Conservation (phyloP, 2,113 vertebrate species). For the Dasyornis broadbenti region DNA sequence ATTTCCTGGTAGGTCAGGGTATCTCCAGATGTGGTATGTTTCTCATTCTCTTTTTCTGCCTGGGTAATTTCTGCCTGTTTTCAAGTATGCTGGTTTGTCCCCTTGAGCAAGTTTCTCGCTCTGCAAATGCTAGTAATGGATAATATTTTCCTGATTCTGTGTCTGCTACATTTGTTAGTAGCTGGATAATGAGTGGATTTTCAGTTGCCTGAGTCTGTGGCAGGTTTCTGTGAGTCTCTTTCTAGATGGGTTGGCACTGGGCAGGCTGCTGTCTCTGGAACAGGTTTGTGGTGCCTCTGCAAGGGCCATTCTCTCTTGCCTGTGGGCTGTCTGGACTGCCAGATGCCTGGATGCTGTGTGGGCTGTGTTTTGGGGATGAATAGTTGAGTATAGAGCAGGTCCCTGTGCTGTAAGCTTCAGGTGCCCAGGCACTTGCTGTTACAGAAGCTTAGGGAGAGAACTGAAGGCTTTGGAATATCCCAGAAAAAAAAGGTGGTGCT, state of each 20-base stretch:
- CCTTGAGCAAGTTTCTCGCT: not conserved
- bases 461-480: not conserved
- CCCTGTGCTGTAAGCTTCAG: not conserved
- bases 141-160: not conserved
- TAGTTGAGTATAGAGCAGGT: rapidly evolving
- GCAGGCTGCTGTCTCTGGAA: not conserved
- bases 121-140: not conserved
- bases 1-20: not conserved
- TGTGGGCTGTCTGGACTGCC: not conserved
- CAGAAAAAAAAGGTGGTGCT: not conserved
- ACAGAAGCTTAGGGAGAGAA: not conserved
- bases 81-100: not conserved
- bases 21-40: not conserved
- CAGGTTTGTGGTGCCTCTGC: not conserved
- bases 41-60: not conserved
- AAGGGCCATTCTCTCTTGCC: not conserved
- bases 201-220: not conserved
- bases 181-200: not conserved
- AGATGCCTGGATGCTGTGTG: not conserved
- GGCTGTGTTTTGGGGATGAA: not conserved
- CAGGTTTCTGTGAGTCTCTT: not conserved
- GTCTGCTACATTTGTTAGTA: not conserved
- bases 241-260: not conserved
- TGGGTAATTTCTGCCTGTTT: not conserved
- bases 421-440: not conserved